Base-by-base conservation (phyloP, 2,888 invertebrate genomes). In the Drosophila sordidula region DNA sequence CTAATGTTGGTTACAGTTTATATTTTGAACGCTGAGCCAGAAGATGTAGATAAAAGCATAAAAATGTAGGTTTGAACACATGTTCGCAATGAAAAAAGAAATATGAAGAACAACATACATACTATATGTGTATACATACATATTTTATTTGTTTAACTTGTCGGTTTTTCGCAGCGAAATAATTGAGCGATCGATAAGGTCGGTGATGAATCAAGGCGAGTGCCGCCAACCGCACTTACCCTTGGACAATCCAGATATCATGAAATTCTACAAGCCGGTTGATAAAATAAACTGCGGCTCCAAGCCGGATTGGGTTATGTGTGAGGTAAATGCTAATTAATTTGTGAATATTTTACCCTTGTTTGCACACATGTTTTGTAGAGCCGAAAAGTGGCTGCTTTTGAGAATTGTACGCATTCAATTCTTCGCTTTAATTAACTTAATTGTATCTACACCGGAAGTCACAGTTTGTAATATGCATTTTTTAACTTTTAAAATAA, bases 211-310 rank as follows among this genome's bases (percentile, higher is more conserved):
- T 85, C 91, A 91, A 58, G 91, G 91, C 47, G 93, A 94, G 26
- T 96, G 96, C 78, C 94, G 94, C 74, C 94, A 95, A 79, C 96
- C 96, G 0, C 91, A 93, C 51, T 91, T 96, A 64, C 94, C 95
- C 6, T 92, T 96, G 34, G 93, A 94, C 83, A 94, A 95, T 70
- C 94, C 95, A 6, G 96, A 96, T 81, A 95, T 97, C 36, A 95
- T 95, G 92, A 94, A 94, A 89, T 96, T 95, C 81, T 94, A 96
- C 64, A 90, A 94, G 11, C 93, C 94, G 12, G 93, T 94, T 0
- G 94, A 94, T 0, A 84, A 87, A 62, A 92, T 97, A 3, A 92
- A 93, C 12, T 98, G 98, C 89, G 93, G 93, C 11, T 92, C 88
- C 86, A 73, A 62, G 6, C 93, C 91, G 69, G 93, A 92, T 38